Percentiles rank a stretch among this genome's conserved stretches.
Evolutionary conservation across 2,113 vertebrate genomes (phyloP).

Genomic region (Pollachius pollachius): DNA sequence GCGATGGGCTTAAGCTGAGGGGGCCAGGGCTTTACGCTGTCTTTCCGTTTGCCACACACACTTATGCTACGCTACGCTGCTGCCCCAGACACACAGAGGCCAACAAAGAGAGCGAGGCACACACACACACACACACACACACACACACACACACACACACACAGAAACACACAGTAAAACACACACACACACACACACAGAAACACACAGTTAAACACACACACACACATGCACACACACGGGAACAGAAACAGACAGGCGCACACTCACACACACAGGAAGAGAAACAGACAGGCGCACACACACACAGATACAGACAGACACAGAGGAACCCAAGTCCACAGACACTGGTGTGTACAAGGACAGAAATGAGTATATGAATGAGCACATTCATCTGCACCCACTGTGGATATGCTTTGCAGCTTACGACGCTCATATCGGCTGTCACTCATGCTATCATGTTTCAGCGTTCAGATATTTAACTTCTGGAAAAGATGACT

Average conservation of each 20-base stretch:
- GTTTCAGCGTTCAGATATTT: conserved; percentile 30
- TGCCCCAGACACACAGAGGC: not conserved
- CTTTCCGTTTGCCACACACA: conserved; percentile 46
- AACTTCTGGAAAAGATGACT: conserved; percentile 25
- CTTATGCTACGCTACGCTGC: no score
- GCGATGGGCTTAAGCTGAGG: conserved; percentile 62
- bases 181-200: not conserved
- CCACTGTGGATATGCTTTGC: conserved; percentile 23
- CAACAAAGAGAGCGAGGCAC: conserved; percentile 6
- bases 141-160: conserved; percentile 29
- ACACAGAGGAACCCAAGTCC: conserved; percentile 26
- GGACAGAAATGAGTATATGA: no score
- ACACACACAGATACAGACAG: conserved; percentile 33
- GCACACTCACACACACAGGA: not conserved
- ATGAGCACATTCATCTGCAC: conserved; percentile 20
- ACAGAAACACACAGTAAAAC: conserved; percentile 23
- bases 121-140: conserved; percentile 13
- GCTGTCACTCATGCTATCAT: conserved; percentile 36
- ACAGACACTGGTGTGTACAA: conserved; percentile 10
- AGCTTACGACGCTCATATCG: conserved; percentile 44
- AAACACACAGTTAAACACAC: no score
- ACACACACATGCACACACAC: not conserved
- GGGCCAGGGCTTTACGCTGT: conserved; percentile 57
- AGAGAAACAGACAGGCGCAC: conserved; percentile 10
- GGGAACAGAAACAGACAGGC: not conserved